Evolutionary conservation across 2,888 invertebrate species (phyloP), one percentile per base, ranked within the genome.

Genomic region (Tholera decimalis): DNA sequence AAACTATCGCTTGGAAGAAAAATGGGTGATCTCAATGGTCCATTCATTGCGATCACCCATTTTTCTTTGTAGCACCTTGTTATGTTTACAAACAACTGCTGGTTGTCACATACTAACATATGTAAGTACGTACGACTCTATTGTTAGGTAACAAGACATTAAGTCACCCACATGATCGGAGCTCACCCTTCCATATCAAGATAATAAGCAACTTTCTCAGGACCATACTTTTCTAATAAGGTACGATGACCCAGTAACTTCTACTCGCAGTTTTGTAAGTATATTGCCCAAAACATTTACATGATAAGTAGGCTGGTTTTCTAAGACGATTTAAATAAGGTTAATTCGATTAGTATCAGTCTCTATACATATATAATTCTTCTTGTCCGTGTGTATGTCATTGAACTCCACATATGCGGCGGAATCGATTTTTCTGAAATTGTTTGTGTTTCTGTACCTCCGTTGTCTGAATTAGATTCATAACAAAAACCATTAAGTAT

Each of bases 181-280:
- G 84, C 79, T 85, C 85, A 82, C 84, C 79, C 80, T 84, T 75
- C 91, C 90, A 83, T 89, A 91, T 82, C 84, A 74, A 89, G 90
- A 83, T 82, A 77, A 80, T 85, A 79, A 79, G 81, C 82, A 81
- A 87, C 93, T 93, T 93, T 92, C 93, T 83, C 90, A 88, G 83
- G 77, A 80, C 75, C 82, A 77, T 85, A 83, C 80, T 83, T 79
- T 80, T 79, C 80, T 78, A 81, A 82, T 79, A 83, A 84, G 88
- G 88, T 77, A 73, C 73, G 63, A 61, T 75, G 77, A 73, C 82
- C 79, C 61, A 76, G 59, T 70, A 28, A 70, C 53, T 49, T 43
- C 46, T 55, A 47, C 24, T 58, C 6, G 39, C 46, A 13, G 26
- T 57, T 73, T 63, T 57, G 43, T 39, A 49, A 53, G 30, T 44